These are phyloP conservation scores for Enteromius fasciolatus DNA, from an alignment of 2,797 vertebrate genomes.

Conservation along the genomic window DNA sequence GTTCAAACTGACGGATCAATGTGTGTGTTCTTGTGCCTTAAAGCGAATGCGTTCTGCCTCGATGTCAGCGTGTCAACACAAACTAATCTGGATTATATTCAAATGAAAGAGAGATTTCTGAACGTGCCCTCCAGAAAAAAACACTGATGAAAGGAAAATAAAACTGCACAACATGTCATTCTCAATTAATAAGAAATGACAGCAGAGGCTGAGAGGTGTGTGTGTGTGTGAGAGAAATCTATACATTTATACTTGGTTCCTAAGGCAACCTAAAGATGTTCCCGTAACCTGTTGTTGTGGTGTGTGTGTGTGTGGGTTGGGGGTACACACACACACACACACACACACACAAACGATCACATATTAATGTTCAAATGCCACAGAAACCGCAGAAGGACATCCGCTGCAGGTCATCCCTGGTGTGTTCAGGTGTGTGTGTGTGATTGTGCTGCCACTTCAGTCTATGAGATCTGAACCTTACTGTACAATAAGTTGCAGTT, in stretches of 20 bases:
- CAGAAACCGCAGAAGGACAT: not conserved
- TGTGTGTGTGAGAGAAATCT: not conserved
- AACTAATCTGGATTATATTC: conserved; percentile 28
- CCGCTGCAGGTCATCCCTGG: not conserved
- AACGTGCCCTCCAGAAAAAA: not conserved
- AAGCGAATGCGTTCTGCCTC: not conserved
- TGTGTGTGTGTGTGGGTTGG: not conserved
- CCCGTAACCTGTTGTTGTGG: not conserved
- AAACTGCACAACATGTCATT: conserved; percentile 25
- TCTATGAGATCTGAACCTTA: not conserved
- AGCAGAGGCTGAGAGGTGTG: not conserved
- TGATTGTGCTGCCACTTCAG: not conserved
- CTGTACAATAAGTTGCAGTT: not conserved
- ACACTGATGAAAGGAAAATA: not conserved
- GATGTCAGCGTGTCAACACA: not conserved
- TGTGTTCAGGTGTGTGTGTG: not conserved
- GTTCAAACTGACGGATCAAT: not conserved
- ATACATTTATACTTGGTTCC: conserved; percentile 63
- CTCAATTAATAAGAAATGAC: not conserved
- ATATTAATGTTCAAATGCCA: not conserved
- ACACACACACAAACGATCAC: not conserved
- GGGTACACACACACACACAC: not conserved
- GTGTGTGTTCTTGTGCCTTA: not conserved
- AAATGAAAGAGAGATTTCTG: conserved; percentile 9
- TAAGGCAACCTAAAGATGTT: conserved; percentile 61